Conservation (phyloP, 2,797 vertebrate genomes). For the Chaenodraco wilsoni region DNA sequence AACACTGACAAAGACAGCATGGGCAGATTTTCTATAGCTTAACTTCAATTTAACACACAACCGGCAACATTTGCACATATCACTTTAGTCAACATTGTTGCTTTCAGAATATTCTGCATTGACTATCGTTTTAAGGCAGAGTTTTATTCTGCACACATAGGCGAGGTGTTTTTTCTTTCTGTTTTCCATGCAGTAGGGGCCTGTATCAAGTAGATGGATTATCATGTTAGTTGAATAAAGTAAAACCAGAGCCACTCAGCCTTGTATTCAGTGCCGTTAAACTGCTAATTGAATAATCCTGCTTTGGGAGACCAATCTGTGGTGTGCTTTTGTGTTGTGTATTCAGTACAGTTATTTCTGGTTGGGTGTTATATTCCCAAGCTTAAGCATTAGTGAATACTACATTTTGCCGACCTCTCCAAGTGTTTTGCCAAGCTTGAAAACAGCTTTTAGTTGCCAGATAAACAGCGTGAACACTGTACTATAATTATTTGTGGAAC, state of each 20-base stretch:
- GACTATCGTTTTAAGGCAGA: background rate
- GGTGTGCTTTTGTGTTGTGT: conserved; percentile 34
- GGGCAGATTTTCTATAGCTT: conserved; percentile 1
- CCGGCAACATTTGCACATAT: conserved; percentile 4
- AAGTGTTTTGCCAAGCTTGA: conserved; percentile 56
- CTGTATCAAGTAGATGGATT: conserved; percentile 26
- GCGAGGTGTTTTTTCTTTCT: background rate
- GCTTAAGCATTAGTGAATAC: conserved; percentile 45
- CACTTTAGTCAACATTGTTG: background rate
- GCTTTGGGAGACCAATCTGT: conserved; percentile 37
- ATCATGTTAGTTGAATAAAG: conserved; percentile 29
- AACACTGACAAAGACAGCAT: background rate
- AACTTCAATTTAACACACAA: background rate
- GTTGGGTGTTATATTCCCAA: conserved; percentile 34
- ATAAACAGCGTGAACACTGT: conserved; percentile 48
- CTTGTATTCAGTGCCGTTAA: conserved; percentile 38
- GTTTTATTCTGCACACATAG: background rate
- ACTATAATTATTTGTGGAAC: conserved; percentile 53
- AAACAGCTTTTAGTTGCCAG: conserved; percentile 53
- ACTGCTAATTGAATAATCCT: conserved; percentile 57
- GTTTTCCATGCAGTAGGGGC: conserved; percentile 1
- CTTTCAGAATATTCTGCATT: conserved; percentile 13
- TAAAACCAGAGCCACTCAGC: conserved; percentile 13
- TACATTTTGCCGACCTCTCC: conserved; percentile 51
- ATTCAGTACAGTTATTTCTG: conserved; percentile 38